These are phyloP conservation scores for Trichomycterus rosablanca DNA, from an alignment of 2,113 vertebrate species.

Conservation along the genomic window DNA sequence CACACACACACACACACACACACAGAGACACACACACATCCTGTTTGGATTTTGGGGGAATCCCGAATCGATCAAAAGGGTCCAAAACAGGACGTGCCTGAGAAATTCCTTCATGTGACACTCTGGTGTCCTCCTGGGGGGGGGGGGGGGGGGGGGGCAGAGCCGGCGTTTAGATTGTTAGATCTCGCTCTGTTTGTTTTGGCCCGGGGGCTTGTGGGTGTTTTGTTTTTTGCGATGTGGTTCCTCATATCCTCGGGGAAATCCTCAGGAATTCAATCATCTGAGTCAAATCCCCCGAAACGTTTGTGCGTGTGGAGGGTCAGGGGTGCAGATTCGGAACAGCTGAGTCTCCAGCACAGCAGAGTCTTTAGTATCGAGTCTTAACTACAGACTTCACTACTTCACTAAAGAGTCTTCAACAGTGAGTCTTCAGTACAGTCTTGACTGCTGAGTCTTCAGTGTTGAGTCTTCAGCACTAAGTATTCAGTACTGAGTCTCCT, in stretches of 20 bases:
- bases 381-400: too few relatives aligned
- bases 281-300: constrained; percentile 8
- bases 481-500: too few relatives aligned
- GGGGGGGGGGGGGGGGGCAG: too few relatives aligned
- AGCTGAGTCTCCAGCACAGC: too few relatives aligned
- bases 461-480: too few relatives aligned
- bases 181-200: neutral
- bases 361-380: too few relatives aligned
- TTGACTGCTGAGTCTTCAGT: too few relatives aligned
- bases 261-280: constrained; percentile 8
- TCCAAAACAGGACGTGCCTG: constrained; percentile 24
- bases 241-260: constrained; percentile 2
- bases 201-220: too few relatives aligned
- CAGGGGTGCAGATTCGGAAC: neutral
- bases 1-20: neutral
- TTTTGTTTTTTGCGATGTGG: too few relatives aligned
- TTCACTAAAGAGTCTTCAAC: too few relatives aligned
- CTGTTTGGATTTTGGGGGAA: constrained; percentile 31
- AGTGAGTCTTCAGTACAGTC: too few relatives aligned
- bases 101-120: constrained; percentile 10
- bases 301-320: too few relatives aligned
- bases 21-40: constrained; percentile 8
- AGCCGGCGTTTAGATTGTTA: neutral
- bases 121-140: neutral
- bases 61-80: constrained; percentile 19